These are phyloP conservation scores for Antheraea assamensis DNA, from an alignment of 2,888 invertebrate species.

Conservation along the genomic window DNA sequence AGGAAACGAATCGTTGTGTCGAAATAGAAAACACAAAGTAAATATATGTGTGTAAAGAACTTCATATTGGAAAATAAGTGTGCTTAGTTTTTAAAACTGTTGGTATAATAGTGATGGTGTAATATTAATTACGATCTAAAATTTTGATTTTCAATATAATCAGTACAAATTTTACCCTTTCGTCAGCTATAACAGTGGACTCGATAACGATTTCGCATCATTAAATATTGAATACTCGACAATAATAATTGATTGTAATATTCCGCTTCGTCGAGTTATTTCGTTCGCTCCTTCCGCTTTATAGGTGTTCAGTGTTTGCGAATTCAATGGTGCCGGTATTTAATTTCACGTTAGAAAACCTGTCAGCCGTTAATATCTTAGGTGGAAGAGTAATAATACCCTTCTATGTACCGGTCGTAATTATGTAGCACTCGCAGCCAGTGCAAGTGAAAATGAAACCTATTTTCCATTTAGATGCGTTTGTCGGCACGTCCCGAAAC, in stretches of 20 bases:
- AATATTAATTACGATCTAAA: not conserved
- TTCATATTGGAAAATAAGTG: not conserved
- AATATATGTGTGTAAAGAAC: not conserved
- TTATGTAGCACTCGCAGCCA: constrained; percentile 41
- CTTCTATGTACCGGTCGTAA: constrained; percentile 46
- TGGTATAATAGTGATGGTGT: too few species aligned
- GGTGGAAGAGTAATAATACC: not conserved
- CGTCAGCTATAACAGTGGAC: constrained; percentile 41
- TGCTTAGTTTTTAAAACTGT: not conserved
- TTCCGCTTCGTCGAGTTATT: constrained; percentile 44
- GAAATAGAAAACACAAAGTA: not conserved
- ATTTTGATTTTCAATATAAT: not conserved
- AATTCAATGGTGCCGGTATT: constrained; percentile 30
- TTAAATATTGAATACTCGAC: constrained; percentile 61
- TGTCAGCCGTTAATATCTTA: constrained; percentile 30
- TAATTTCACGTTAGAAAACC: constrained; percentile 45
- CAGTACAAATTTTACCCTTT: constrained; percentile 8
- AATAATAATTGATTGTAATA: constrained; percentile 60
- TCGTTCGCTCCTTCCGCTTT: not conserved
- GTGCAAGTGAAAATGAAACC: constrained; percentile 43
- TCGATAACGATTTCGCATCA: constrained; percentile 51
- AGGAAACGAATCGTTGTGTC: not conserved
- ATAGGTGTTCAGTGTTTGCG: constrained; percentile 22
- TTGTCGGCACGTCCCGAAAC: constrained; percentile 59
- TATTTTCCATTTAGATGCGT: constrained; percentile 56